Conservation (phyloP, 2,888 invertebrate genomes). For the Aethes cnicana region DNA sequence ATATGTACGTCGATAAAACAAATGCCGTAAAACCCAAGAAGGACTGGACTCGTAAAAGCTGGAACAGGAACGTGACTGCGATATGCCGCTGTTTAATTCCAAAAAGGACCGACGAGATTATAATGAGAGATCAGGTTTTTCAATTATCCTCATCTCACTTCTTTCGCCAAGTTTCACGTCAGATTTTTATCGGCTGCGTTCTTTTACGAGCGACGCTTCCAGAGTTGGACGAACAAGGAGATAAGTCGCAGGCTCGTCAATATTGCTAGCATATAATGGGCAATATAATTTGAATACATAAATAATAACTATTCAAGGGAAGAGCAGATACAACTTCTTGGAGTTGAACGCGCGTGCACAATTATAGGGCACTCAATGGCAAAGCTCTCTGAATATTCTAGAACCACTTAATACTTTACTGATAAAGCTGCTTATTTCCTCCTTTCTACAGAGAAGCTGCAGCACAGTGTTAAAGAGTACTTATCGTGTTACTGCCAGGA, state of each 20-base stretch:
- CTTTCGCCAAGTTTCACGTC: slow-evolving; percentile 62
- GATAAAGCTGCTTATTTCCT: no score
- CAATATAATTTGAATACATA: not conserved
- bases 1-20: slow-evolving; percentile 23
- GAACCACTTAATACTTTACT: no score
- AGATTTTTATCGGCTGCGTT: slow-evolving; percentile 57
- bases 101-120: slow-evolving; percentile 74
- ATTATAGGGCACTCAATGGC: no score
- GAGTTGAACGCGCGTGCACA: no score
- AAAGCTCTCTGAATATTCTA: no score
- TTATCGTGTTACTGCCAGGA: no score
- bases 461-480: no score
- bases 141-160: slow-evolving; percentile 70
- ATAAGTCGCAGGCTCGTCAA: slow-evolving; percentile 25
- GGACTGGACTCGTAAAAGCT: slow-evolving; percentile 55
- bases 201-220: slow-evolving; percentile 46
- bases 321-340: no score
- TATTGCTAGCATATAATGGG: slow-evolving; percentile 8
- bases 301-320: no score
- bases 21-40: slow-evolving; percentile 37
- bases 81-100: slow-evolving; percentile 72
- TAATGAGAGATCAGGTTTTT: slow-evolving; percentile 81
- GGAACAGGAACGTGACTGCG: slow-evolving; percentile 68
- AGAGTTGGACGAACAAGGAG: slow-evolving; percentile 24
- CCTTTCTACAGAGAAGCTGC: no score